Base-by-base conservation (phyloP, 53 echinoderm and acorn worm genomes). In the Luidia sarsii region DNA sequence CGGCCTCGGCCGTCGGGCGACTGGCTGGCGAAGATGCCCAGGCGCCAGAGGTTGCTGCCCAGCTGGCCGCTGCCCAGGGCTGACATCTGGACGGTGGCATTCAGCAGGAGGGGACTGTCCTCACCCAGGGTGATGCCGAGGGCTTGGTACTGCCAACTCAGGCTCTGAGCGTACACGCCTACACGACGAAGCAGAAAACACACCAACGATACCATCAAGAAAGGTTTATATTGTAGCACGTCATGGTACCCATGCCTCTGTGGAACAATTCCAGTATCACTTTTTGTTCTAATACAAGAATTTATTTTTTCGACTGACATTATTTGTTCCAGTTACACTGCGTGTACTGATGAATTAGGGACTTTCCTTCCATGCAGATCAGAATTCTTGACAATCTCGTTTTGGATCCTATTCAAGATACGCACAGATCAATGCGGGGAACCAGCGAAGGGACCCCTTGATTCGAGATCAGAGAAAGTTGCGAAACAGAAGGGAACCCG, bases 111-210 rank as follows among this genome's bases (percentile, higher is more conserved):
- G 2, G 87, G 87, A 57, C 86, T 94, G 46, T 91, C 77, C 35
- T 86, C 88, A 4, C 94, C 94, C 11, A 94, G 61, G 24, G 91
- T 86, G 22, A 94, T 36, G 30, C 79, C 54, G 14, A 33, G 65
- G 13, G 91, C 91, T 4, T 73, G 81, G 49, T 91, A 91, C 14
- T 80, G 71, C 91, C 91, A 94, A 50, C 54, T 36, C 18, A 94
- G 66, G 19, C 68, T 50, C 45, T 65, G 71, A 13, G 94, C 94
- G 37, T 80, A 84, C n/a, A 91, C 89, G 39, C 77, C 77, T 83
- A 15, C 1, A 39, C 1, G 36, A 10, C 14, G n/a, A 61, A 32
- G n/a, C 3, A 27, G 29, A 5, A 19, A 61, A 57, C 7, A 19
- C 7, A 32, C 7, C 14, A 9, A 14, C 14, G 7, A 9, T 14